Conservation (phyloP, 2,888 invertebrate genomes). For the Tetheella fluctuosa region DNA sequence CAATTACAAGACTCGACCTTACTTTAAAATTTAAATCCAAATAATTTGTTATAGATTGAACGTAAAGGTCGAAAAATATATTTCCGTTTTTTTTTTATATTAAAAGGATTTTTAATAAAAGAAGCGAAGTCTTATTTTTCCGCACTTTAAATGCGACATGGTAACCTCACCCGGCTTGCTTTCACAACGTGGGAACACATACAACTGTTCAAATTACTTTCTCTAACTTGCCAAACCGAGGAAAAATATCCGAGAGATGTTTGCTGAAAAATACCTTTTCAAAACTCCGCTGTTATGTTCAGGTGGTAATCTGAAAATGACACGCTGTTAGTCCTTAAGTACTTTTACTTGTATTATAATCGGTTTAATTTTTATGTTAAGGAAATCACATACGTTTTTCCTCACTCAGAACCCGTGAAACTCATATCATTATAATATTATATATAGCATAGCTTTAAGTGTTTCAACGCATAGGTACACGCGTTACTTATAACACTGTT, state of each 20-base stretch:
- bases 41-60: not conserved
- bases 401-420: conserved; percentile 67
- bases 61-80: not conserved
- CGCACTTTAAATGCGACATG: conserved; percentile 48
- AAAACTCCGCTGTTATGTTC: conserved; percentile 40
- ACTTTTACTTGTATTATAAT: conserved; percentile 12
- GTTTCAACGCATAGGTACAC: conserved; percentile 75
- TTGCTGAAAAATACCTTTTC: conserved; percentile 63
- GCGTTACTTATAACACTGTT: conserved; percentile 55
- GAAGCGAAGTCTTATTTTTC: conserved; percentile 28
- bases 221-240: conserved; percentile 48
- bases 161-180: conserved; percentile 35
- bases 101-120: not conserved
- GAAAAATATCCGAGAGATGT: conserved; percentile 55
- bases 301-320: conserved; percentile 41
- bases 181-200: conserved; percentile 65
- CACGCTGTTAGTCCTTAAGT: conserved; percentile 27
- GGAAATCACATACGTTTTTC: conserved; percentile 27
- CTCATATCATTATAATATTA: conserved; percentile 37
- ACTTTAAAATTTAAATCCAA: too few species aligned
- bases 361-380: conserved; percentile 1
- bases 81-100: not conserved
- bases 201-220: conserved; percentile 74
- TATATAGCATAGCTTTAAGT: conserved; percentile 80
- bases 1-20: too few species aligned